Evolutionary conservation across 2,797 vertebrate species (phyloP), one percentile per base, ranked within the genome.

Genomic region (Huso huso): DNA sequence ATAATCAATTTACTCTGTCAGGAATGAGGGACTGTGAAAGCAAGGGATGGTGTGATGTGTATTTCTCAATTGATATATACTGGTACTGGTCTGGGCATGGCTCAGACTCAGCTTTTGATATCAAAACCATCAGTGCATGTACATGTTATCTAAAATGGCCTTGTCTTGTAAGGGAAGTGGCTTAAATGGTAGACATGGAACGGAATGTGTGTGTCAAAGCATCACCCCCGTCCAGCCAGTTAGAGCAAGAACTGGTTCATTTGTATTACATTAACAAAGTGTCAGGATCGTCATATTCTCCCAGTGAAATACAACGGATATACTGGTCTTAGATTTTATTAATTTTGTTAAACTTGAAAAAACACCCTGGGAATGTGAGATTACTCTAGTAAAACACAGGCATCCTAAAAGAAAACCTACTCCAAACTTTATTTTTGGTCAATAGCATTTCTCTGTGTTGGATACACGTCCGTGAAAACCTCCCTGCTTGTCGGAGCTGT

Each of bases 41-140:
- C 10, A 61, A 10, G 48, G 50, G 72, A 73, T 77, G 66, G 61
- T 69, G 66, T 51, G 18, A 73, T 72, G 74, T 76, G 72, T 77
- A 72, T 51, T 6, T 11, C 13, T 75, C 51, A 49, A 55, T 70
- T 64, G 49, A 68, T 62, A 61, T 15, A 61, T 65, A 10, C 48
- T 67, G 68, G 69, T 63, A 8, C 49, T 8, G 15, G 66, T 58
- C 51, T 37, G 58, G 48, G 1, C 18, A 48, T 12, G 13, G 11
- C 12, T 7, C 55, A 58, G 4, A 58, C 11, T n/a, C 12, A n/a
- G 55, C 55, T n/a, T 15, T 50, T 58, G 13, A 13, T 10, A 10
- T n/a, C 2, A 1, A 9, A 58, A 58, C 8, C 52, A 57, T 10
- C 64, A n/a, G 52, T 8, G 10, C 53, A 23, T 48, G n/a, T 13